A percentile compares a stretch with the other conserved stretches of the same genome.
Evolutionary conservation across 2,888 invertebrate species (phyloP).

Genomic region (Epirrhoe alternata): DNA sequence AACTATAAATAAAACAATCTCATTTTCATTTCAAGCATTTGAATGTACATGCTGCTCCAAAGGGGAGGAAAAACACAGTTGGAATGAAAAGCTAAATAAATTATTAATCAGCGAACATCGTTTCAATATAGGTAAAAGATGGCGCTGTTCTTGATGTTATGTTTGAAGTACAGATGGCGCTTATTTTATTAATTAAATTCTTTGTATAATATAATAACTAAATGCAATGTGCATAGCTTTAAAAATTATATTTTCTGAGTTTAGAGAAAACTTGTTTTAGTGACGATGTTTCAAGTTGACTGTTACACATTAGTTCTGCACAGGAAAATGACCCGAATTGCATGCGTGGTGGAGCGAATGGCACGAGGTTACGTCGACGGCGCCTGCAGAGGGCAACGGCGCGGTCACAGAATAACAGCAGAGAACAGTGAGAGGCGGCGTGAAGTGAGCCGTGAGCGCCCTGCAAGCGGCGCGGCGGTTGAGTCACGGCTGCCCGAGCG

Average conservation of each 20-base stretch:
- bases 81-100: slow-evolving; percentile 36
- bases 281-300: slow-evolving; percentile 1
- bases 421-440: slow-evolving; percentile 37
- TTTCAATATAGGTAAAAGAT: slow-evolving; percentile 34
- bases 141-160: slow-evolving; percentile 25
- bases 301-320: slow-evolving; percentile 14
- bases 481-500: slow-evolving; percentile 50
- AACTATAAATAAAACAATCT: slow-evolving; percentile 79
- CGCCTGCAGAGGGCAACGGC: slow-evolving; percentile 47
- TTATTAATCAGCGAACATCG: slow-evolving; percentile 35
- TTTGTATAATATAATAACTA: not conserved
- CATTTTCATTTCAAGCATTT: slow-evolving; percentile 66
- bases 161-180: slow-evolving; percentile 32
- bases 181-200: slow-evolving; percentile 13
- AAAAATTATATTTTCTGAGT: slow-evolving; percentile 19
- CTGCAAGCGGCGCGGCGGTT: slow-evolving; percentile 39
- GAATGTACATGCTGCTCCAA: slow-evolving; percentile 26
- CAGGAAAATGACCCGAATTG: slow-evolving; percentile 41
- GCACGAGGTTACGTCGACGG: slow-evolving; percentile 51
- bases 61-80: slow-evolving; percentile 27
- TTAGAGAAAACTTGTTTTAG: slow-evolving; percentile 21
- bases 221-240: slow-evolving; percentile 1
- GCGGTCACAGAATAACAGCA: slow-evolving; percentile 35
- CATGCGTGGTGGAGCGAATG: slow-evolving; percentile 50
- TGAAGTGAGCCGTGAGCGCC: slow-evolving; percentile 68